Base-by-base conservation (phyloP, 2,888 invertebrate genomes). In the Danaus chrysippus region DNA sequence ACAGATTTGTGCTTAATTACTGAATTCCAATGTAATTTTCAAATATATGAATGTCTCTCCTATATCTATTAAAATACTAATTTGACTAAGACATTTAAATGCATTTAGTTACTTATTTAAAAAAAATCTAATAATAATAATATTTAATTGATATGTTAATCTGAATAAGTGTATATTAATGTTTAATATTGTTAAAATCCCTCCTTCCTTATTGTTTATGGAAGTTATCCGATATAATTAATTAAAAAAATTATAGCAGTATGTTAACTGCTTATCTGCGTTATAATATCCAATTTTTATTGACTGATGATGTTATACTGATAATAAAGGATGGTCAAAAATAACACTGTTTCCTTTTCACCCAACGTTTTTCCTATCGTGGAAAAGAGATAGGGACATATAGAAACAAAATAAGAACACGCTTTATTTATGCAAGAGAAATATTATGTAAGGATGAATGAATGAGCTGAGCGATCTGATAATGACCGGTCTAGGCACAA, bases 281-380 rank as follows among this genome's bases (percentile, higher is more conserved):
- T 73, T 75, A 70, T 70, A 60, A 62, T 60, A 63, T 58, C 59
- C 58, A 62, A 49, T 58, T 62, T 42, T 58, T 53, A 73, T 74
- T 75, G 65, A 71, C 62, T 63, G 69, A 70, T 76, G 73, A 81
- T 89, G 88, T 89, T 83, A 86, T 85, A 81, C 74, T 83, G 79
- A 77, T 70, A 87, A 87, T 87, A 88, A 87, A 79, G 71, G 74
- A 78, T 88, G 81, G 84, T 82, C 73, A 81, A 80, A 83, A 81
- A 79, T 64, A 80, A 84, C 83, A 82, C 83, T 88, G 83, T 90
- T 91, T 90, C 89, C 86, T 90, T 90, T 81, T 82, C 77, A 79
- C 88, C 89, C 84, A 80, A 78, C 78, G 81, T 77, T 74, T 34
- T 80, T 84, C 88, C 70, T 66, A 54, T 58, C 56, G 61, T 53